Evolutionary conservation across 2,888 invertebrate species (phyloP).

Genomic region (Charanyca ferruginea): DNA sequence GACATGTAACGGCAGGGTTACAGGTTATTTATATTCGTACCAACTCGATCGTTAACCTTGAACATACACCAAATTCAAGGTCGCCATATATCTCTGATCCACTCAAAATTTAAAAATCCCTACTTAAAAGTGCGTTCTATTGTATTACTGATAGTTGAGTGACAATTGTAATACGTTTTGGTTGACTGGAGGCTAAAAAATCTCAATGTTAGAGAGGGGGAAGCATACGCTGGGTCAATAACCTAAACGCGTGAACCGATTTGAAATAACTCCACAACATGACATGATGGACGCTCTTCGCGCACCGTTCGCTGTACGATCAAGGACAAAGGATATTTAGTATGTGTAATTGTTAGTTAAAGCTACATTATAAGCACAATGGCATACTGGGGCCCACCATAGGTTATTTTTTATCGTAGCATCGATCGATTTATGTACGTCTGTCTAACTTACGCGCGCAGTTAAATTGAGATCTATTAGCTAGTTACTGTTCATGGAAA

Average conservation of each 20-base stretch:
- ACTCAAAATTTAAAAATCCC: constrained; percentile 71
- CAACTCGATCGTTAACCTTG: constrained; percentile 79
- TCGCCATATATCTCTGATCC: constrained; percentile 73
- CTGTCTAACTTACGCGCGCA: not conserved
- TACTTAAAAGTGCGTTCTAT: constrained; percentile 78
- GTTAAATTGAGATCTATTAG: not conserved
- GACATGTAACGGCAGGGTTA: too few relatives aligned
- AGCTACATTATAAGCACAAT: constrained; percentile 37
- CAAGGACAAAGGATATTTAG: constrained; percentile 67
- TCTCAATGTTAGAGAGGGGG: constrained; percentile 74
- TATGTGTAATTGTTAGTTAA: constrained; percentile 54
- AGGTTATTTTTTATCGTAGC: constrained; percentile 20
- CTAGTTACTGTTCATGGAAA: not conserved
- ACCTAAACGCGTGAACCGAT: constrained; percentile 84
- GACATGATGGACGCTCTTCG: constrained; percentile 70
- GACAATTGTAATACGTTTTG: constrained; percentile 81
- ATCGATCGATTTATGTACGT: constrained; percentile 3
- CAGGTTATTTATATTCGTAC: constrained; percentile 32
- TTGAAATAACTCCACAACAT: constrained; percentile 78
- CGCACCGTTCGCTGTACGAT: constrained; percentile 61
- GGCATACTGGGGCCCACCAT: constrained; percentile 25
- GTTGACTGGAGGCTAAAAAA: constrained; percentile 82
- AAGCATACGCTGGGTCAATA: constrained; percentile 81
- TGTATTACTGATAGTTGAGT: constrained; percentile 79
- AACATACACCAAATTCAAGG: constrained; percentile 82